Percentiles rank a stretch among this genome's conserved stretches.
Evolutionary conservation across 2,888 invertebrate species (phyloP).

Genomic region (Linnaemya vulpina): DNA sequence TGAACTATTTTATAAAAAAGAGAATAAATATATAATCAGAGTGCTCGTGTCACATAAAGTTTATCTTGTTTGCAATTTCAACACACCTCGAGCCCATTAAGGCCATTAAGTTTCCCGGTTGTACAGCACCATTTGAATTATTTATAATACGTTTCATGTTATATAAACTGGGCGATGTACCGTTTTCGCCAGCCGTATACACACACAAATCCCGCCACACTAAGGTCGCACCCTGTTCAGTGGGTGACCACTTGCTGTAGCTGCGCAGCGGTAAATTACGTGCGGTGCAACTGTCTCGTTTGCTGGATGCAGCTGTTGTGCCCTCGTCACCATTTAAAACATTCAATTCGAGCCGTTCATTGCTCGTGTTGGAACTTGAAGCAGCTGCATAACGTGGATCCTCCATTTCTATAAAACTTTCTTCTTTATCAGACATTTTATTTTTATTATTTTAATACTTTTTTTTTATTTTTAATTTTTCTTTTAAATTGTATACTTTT

Average conservation of each 20-base stretch:
- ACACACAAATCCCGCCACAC: slow-evolving; percentile 92
- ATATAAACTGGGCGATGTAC: slow-evolving; percentile 81
- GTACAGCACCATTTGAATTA: slow-evolving; percentile 92
- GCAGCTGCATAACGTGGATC: slow-evolving; percentile 50
- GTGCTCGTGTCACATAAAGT: background rate
- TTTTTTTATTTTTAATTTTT: background rate
- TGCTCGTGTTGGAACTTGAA: slow-evolving; percentile 6
- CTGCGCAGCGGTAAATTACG: slow-evolving; percentile 82
- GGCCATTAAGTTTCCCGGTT: slow-evolving; percentile 91
- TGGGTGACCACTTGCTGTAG: slow-evolving; percentile 85
- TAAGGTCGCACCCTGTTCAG: slow-evolving; percentile 88
- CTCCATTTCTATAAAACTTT: slow-evolving; percentile 67
- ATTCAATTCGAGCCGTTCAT: slow-evolving; percentile 73
- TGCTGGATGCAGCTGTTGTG: slow-evolving; percentile 73
- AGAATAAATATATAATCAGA: too few relatives aligned
- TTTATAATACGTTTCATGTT: slow-evolving; percentile 89
- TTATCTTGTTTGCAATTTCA: background rate
- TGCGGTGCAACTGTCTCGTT: slow-evolving; percentile 81
- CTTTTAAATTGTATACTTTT: background rate
- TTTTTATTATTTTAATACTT: background rate
- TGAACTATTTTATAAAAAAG: background rate
- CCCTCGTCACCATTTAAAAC: slow-evolving; percentile 27
- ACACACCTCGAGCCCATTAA: slow-evolving; percentile 92
- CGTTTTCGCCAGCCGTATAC: slow-evolving; percentile 84
- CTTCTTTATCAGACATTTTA: slow-evolving; percentile 60